Base-by-base conservation (phyloP, 2,888 invertebrate genomes). In the Ganaspis brasiliensis region DNA sequence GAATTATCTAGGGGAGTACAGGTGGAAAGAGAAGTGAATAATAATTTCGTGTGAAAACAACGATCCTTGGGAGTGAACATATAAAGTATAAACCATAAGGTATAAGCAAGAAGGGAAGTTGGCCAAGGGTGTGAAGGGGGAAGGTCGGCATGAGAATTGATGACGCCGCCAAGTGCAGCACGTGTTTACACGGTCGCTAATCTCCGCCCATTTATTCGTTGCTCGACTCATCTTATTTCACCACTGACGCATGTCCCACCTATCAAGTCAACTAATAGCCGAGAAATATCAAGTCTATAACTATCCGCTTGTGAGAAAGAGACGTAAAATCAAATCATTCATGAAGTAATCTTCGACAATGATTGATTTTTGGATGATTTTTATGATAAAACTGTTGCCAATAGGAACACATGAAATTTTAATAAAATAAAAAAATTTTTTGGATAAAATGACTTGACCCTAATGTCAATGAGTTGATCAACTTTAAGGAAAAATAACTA, bases 131-230 rank as follows among this genome's bases (percentile, higher is more conserved):
- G 45, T 45, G n/a, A 67, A 49, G 45, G 37, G 56, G 56, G 61
- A 37, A 61, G 55, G 67, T 74, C 67, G 70, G 67, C 56, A 40
- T 26, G 55, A 67, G 74, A 74, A 74, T 74, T 70, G 74, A 74
- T 74, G 74, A 74, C 45, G 24, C 40, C 74, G 70, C 55, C 40
- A 70, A 74, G 74, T 74, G 67, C 74, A 74, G 55, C 74, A 74
- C 67, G 70, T 74, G 67, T 74, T 74, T 67, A 74, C 74, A 74
- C 56, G 74, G 67, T 74, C 74, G 56, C 74, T 74, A 74, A 74
- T 74, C 67, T 74, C 31, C 55, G n/a, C 16, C 74, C 70, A 74
- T 74, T 74, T 52, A 74, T 74, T 74, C 67, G 35, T 70, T 55
- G 74, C 55, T 70, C 37, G 52, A 63, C 26, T 74, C 67, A 74